These are phyloP conservation scores for Rhodeus uyekii DNA, from an alignment of 2,797 vertebrate genomes.

Conservation along the genomic window DNA sequence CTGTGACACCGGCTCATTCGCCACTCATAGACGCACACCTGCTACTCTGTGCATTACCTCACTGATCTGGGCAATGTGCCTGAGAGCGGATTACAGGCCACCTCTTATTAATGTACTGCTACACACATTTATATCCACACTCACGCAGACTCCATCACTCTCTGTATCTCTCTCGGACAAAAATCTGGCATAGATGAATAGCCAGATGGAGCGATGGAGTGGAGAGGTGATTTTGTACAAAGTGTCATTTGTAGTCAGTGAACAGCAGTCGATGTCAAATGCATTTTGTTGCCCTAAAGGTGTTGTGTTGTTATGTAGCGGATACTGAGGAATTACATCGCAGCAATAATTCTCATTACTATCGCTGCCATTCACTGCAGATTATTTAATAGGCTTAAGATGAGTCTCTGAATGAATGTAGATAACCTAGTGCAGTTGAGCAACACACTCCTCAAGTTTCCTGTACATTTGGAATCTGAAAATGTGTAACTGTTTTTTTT, in stretches of 20 bases:
- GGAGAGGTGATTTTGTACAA: slow-evolving; percentile 22
- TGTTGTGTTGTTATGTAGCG: neutral
- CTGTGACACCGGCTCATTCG: slow-evolving; percentile 14
- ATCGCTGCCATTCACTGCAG: slow-evolving; percentile 10
- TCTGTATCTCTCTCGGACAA: slow-evolving; percentile 14
- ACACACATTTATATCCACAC: neutral
- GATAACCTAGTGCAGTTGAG: neutral
- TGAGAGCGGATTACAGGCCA: slow-evolving; percentile 41
- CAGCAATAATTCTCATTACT: slow-evolving; percentile 16
- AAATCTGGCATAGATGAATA: slow-evolving; percentile 19
- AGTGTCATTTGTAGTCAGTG: slow-evolving; percentile 5
- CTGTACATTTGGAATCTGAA: neutral
- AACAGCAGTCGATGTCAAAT: neutral
- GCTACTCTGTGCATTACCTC: slow-evolving; percentile 29
- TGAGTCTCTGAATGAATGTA: slow-evolving; percentile 23
- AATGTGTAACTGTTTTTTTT: too few relatives aligned
- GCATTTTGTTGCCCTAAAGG: neutral
- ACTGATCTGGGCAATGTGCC: slow-evolving; percentile 9
- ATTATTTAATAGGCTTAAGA: slow-evolving; percentile 25
- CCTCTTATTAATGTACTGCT: slow-evolving; percentile 30
- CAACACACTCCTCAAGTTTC: neutral
- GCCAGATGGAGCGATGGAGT: slow-evolving; percentile 32
- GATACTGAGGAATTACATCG: slow-evolving; percentile 22
- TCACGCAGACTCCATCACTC: slow-evolving; percentile 8
- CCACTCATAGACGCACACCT: slow-evolving; percentile 13